phyloP scores from a whole-genome alignment of 1,140 invertebrate genomes.

The Apocrypta bakeri region DNA sequence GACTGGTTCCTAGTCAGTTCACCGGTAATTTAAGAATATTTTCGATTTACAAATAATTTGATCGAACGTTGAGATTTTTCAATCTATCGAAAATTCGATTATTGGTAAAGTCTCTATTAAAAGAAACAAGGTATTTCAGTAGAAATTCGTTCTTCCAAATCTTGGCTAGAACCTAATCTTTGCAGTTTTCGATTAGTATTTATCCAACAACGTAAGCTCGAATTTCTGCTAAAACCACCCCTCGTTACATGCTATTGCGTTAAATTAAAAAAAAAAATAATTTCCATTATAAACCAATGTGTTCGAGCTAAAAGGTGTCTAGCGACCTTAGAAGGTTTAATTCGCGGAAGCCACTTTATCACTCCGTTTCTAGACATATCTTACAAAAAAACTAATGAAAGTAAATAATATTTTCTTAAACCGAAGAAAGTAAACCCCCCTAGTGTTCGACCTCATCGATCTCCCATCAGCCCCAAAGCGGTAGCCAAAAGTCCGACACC shows the following conservation, averaged over 20 bases:
- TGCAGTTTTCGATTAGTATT: conserved; percentile 39
- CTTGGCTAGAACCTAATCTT: conserved; percentile 31
- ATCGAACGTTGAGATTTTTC: not conserved
- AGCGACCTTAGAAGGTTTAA: not conserved
- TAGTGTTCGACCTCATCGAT: conserved; percentile 27
- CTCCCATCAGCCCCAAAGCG: not conserved
- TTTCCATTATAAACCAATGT: not conserved
- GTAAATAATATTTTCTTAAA: conserved; percentile 47
- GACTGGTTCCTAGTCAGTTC: conserved; percentile 10
- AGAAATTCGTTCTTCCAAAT: conserved; percentile 16
- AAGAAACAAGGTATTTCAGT: not conserved
- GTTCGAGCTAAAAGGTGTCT: not conserved
- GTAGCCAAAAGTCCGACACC: not conserved
- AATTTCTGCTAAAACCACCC: not conserved
- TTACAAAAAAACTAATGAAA: conserved; percentile 20
- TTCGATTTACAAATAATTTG: not conserved
- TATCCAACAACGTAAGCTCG: conserved; percentile 12
- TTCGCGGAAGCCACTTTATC: not conserved
- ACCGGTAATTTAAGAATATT: not conserved
- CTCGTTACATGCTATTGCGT: not conserved
- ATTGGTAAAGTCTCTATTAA: not conserved
- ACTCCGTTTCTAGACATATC: not conserved
- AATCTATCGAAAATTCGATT: not conserved
- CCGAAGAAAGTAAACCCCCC: not conserved
- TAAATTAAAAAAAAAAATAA: not conserved